Percentiles rank a stretch among this genome's conserved stretches.
Evolutionary conservation across 2,113 vertebrate species (phyloP).

Genomic region (Dicaeum eximium): DNA sequence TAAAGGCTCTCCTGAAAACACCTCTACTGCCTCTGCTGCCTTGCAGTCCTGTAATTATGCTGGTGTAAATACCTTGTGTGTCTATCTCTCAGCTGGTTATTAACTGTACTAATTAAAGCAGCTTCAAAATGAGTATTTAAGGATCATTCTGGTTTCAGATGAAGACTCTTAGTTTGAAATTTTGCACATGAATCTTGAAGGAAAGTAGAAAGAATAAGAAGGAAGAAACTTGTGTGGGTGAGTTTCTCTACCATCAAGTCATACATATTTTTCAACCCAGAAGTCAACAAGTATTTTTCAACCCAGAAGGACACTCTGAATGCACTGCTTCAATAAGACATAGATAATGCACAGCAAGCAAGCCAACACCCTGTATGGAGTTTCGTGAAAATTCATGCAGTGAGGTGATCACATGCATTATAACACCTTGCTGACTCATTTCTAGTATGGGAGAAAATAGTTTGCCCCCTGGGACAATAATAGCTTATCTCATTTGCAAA

Average conservation of each 20-base stretch:
- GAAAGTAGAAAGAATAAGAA: neutral
- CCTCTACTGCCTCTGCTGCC: neutral
- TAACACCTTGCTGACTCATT: neutral
- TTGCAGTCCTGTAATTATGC: neutral
- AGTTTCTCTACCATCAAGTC: neutral
- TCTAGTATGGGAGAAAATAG: neutral
- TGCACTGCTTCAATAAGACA: neutral
- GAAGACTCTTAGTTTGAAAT: neutral
- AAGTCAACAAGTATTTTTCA: neutral
- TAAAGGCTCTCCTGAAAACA: neutral
- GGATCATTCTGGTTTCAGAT: neutral
- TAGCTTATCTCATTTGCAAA: neutral
- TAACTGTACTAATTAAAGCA: neutral
- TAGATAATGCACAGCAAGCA: neutral
- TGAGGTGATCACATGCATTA: neutral
- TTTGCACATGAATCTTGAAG: neutral
- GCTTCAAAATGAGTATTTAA: neutral
- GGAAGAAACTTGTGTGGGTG: neutral
- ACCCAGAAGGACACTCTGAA: neutral
- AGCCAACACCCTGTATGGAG: neutral
- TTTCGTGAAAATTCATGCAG: neutral
- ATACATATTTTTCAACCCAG: neutral
- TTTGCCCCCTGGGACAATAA: neutral
- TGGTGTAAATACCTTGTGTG: neutral
- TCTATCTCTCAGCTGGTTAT: neutral